Conservation (phyloP, 2,797 vertebrate species). For the Cryptoprocta ferox region DNA sequence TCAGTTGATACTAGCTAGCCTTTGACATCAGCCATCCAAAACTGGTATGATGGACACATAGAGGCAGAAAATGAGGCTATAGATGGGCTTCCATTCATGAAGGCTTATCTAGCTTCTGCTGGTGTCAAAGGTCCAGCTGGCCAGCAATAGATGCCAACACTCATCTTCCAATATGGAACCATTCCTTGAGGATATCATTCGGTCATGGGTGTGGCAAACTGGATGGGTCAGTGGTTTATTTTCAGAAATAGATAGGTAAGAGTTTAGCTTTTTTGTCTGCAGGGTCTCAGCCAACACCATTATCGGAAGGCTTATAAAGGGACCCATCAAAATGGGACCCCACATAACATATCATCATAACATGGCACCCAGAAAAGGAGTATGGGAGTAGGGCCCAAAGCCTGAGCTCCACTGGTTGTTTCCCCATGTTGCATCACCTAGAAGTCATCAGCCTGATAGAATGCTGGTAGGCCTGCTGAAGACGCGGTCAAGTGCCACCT, state of each 20-base stretch:
- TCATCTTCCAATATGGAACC: background rate
- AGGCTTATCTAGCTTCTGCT: background rate
- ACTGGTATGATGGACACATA: background rate
- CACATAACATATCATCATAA: background rate
- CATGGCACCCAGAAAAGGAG: background rate
- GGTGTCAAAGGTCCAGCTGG: background rate
- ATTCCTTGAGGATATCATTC: background rate
- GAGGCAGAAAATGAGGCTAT: background rate
- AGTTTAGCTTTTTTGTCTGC: background rate
- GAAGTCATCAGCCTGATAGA: background rate
- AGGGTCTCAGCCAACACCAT: background rate
- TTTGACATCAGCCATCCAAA: background rate
- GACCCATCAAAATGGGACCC: background rate
- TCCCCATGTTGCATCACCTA: background rate
- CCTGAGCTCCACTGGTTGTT: background rate
- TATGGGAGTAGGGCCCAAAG: background rate
- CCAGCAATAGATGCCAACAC: background rate
- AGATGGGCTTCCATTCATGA: background rate
- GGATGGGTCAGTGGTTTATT: background rate
- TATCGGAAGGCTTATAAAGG: background rate
- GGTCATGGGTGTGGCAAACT: background rate
- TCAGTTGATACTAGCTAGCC: background rate
- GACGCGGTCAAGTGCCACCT: background rate
- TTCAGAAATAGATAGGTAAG: background rate
- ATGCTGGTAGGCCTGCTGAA: background rate